A percentile compares a stretch with the other conserved stretches of the same genome.
These are phyloP conservation scores for Dolichotis patagonum DNA, from an alignment of 2,113 vertebrate genomes.

Conservation along the genomic window DNA sequence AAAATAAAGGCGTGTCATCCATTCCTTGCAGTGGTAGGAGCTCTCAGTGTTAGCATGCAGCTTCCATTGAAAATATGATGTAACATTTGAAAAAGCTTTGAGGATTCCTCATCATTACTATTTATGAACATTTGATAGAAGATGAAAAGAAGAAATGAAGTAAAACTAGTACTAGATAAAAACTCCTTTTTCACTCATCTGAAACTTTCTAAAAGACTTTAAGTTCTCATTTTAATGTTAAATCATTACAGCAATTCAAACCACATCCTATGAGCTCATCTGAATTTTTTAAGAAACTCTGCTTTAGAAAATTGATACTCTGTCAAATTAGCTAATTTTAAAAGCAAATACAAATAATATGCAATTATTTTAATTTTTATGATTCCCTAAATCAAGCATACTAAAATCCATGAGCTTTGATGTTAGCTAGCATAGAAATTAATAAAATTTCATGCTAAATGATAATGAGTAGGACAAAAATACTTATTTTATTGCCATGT, in stretches of 20 bases:
- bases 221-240: not conserved
- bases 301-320: not conserved
- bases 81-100: not conserved
- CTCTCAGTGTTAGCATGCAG: not conserved
- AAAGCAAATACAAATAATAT: not conserved
- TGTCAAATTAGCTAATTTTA: not conserved
- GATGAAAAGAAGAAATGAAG: not conserved
- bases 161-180: not conserved
- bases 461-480: conserved; percentile 63
- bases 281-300: not conserved
- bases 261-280: not conserved
- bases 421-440: conserved; percentile 78
- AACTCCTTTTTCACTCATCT: not conserved
- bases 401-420: conserved; percentile 50
- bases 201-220: not conserved
- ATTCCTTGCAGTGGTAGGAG: not conserved
- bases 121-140: not conserved
- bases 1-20: too few relatives aligned
- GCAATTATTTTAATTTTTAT: conserved; percentile 21
- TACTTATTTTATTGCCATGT: conserved; percentile 53
- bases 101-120: not conserved
- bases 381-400: not conserved
- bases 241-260: not conserved
- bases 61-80: not conserved
- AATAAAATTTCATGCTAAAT: conserved; percentile 72